phyloP scores from a whole-genome alignment of 1,140 invertebrate species.

The Teleogryllus occipitalis region DNA sequence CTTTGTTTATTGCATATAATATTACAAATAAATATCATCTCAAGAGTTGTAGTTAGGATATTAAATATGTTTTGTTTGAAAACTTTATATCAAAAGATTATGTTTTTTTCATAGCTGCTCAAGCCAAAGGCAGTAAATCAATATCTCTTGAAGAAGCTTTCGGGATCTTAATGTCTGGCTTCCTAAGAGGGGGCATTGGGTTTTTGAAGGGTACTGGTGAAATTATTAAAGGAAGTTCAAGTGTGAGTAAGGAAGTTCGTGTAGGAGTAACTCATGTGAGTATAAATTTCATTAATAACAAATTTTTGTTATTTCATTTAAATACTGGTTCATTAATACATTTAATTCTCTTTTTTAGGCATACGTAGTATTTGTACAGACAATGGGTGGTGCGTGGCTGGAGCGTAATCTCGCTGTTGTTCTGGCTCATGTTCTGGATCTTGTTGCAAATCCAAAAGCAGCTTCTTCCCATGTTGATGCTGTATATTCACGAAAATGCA shows the following conservation, averaged over 20 bases:
- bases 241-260: constrained; percentile 88
- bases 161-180: constrained; percentile 87
- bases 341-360: constrained; percentile 50
- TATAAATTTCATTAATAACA: background rate
- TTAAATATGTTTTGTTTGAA: no score
- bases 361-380: constrained; percentile 89
- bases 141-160: constrained; percentile 88
- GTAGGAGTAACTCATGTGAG: constrained; percentile 89
- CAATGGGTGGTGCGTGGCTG: constrained; percentile 87
- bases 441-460: constrained; percentile 89
- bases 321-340: constrained; percentile 15
- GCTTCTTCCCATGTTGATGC: constrained; percentile 93
- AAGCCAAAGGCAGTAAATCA: constrained; percentile 45
- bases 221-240: constrained; percentile 90
- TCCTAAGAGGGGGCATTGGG: constrained; percentile 85
- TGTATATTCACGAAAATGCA: constrained; percentile 94
- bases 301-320: background rate
- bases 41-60: background rate
- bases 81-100: no score
- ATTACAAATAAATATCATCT: background rate
- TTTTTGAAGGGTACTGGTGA: constrained; percentile 92
- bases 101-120: constrained; percentile 39
- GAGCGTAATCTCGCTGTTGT: constrained; percentile 84
- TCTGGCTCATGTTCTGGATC: constrained; percentile 80
- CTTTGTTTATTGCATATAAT: background rate